Percentiles rank a stretch among this genome's conserved stretches.
These are phyloP conservation scores for Australoheros scitulus DNA, from an alignment of 2,113 vertebrate genomes.

Conservation along the genomic window DNA sequence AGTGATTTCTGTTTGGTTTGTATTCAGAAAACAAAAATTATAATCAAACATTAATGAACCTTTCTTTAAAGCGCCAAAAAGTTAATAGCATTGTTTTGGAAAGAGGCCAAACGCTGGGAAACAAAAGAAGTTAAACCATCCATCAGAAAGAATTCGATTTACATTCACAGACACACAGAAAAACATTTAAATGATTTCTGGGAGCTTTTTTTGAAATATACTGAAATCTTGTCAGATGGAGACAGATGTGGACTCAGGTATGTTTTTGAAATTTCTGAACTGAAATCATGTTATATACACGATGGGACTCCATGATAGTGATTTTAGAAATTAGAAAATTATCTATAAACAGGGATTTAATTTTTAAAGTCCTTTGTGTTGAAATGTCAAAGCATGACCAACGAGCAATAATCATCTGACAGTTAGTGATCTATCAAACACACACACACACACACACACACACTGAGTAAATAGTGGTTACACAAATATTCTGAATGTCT, in stretches of 20 bases:
- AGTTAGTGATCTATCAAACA: background rate
- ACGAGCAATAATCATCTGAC: background rate
- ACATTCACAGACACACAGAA: background rate
- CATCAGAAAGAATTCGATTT: fast-evolving
- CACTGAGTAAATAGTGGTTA: background rate
- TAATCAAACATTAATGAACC: background rate
- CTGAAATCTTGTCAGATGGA: background rate
- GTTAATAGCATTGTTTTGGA: background rate
- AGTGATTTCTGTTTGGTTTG: background rate
- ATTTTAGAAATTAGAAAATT: background rate
- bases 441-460: background rate
- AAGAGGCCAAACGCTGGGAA: background rate
- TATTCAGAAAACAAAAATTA: background rate
- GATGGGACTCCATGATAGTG: background rate
- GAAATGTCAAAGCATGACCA: background rate
- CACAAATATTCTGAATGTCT: background rate
- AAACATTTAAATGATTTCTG: background rate
- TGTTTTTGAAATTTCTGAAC: background rate
- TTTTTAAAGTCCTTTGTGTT: background rate
- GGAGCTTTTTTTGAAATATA: background rate
- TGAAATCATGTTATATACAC: background rate
- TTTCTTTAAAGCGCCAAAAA: background rate
- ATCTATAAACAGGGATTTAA: background rate
- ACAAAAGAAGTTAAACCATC: background rate
- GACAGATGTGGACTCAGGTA: too few species aligned